phyloP scores from a whole-genome alignment of 2,888 invertebrate species.

The Augochlorella aurata region DNA sequence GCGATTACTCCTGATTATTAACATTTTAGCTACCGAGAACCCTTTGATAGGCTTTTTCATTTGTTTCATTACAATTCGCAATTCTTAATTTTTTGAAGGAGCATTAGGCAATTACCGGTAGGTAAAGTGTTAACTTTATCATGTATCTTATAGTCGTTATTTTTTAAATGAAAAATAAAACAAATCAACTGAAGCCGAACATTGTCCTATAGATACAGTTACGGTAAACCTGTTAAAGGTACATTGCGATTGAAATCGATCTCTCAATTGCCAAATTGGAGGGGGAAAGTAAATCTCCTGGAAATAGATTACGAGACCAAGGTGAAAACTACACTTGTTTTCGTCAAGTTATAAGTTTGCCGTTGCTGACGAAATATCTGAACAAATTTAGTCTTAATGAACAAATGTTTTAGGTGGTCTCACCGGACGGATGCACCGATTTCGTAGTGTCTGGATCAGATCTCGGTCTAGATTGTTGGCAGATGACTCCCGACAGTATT shows the following conservation, averaged over 20 bases:
- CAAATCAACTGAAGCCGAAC: not conserved
- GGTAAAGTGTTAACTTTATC: not conserved
- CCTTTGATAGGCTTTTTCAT: not conserved
- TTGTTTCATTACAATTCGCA: too few species aligned
- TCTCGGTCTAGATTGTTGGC: slow-evolving; percentile 77
- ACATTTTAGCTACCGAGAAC: not conserved
- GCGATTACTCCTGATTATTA: slow-evolving; percentile 1
- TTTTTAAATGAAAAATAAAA: not conserved
- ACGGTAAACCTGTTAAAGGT: slow-evolving; percentile 85
- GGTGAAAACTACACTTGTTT: slow-evolving; percentile 57
- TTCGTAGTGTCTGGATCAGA: slow-evolving; percentile 78
- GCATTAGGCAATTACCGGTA: not conserved
- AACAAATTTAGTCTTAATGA: not conserved
- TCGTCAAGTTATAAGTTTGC: not conserved
- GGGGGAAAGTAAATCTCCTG: slow-evolving; percentile 75
- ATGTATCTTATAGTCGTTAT: too few species aligned
- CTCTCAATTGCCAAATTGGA: slow-evolving; percentile 78
- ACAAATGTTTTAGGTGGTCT: slow-evolving; percentile 61
- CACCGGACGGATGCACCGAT: slow-evolving; percentile 78
- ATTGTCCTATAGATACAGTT: slow-evolving; percentile 83
- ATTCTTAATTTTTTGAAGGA: too few species aligned
- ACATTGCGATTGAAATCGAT: slow-evolving; percentile 81
- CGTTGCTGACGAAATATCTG: not conserved
- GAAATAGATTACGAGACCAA: slow-evolving; percentile 77
- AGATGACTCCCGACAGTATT: slow-evolving; percentile 77